Conservation (phyloP, 2,113 vertebrate species). For the Meriones unguiculatus region DNA sequence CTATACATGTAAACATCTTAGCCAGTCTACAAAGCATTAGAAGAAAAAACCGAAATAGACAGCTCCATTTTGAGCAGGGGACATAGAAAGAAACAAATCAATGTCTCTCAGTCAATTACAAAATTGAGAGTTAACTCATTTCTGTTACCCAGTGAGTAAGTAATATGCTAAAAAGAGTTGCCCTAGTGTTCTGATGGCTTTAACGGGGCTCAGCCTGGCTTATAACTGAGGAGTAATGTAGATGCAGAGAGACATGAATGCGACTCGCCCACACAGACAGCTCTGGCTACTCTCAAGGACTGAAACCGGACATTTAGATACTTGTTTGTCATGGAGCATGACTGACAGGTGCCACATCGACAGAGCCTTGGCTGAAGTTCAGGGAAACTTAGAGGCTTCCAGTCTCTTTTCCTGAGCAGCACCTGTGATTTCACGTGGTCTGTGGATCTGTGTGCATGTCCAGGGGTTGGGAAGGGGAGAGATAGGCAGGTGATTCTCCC, state of each 20-base stretch:
- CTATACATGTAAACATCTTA: constrained; percentile 23
- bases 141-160: constrained; percentile 22
- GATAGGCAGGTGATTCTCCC: background rate
- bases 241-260: background rate
- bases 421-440: background rate
- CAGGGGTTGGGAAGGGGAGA: background rate
- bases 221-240: background rate
- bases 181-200: constrained; percentile 37
- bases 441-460: background rate
- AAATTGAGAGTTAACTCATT: constrained; percentile 60
- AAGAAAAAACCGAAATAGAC: constrained; percentile 37
- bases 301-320: background rate
- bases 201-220: background rate
- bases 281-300: background rate
- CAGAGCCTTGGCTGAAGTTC: background rate
- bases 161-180: background rate
- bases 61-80: constrained; percentile 12
- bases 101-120: constrained; percentile 54
- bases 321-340: background rate
- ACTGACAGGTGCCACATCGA: background rate
- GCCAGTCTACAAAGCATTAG: background rate
- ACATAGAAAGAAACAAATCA: constrained; percentile 55
- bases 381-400: background rate
- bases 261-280: background rate
- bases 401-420: constrained; percentile 34